Base-by-base conservation (phyloP, 2,888 invertebrate genomes). In the Erebia epiphron region DNA sequence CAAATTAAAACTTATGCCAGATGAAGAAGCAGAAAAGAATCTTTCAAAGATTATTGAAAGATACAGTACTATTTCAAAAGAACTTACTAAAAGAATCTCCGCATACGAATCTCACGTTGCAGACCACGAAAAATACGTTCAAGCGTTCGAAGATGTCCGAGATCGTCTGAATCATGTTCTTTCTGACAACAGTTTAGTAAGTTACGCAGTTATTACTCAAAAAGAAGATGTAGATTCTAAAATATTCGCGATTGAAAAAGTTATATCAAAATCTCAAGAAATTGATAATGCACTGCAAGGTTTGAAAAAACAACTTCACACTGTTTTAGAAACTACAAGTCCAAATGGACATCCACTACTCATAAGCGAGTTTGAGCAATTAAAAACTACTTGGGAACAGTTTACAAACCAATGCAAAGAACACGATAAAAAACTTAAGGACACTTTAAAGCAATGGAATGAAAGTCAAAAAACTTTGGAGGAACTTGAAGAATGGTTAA, bases 91-190 rank as follows among this genome's bases (percentile, higher is more conserved):
- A 61, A 94, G 96, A 78, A 95, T 97, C 56, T 87, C 89, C 16
- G 89, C 94, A 5, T 95, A 95, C 43, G 96, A 97, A 81, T 95
- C 95, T 72, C 95, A 96, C 79, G 97, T 98, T 0, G 83, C 93
- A 0, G 96, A 97, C 82, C 98, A 98, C 83, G 98, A 98, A 85
- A 95, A 95, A 63, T 98, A 96, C 79, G 95, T 96, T 46, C 96
- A 97, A 84, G 95, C 96, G 67, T 94, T 97, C 78, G 98, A 98
- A 86, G 97, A 97, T 79, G 96, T 96, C 57, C 95, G 96, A 61
- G 98, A 98, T 84, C 97, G 97, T 94, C 90, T 98, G 10, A 96
- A 96, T 77, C 96, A 96, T 50, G 94, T 98, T 13, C 95, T 96
- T 69, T 95, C 96, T 52, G 97, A 98, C 89, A 96, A 97, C 26